Evolutionary conservation across 2,113 vertebrate species (phyloP).

Genomic region (Charina bottae): DNA sequence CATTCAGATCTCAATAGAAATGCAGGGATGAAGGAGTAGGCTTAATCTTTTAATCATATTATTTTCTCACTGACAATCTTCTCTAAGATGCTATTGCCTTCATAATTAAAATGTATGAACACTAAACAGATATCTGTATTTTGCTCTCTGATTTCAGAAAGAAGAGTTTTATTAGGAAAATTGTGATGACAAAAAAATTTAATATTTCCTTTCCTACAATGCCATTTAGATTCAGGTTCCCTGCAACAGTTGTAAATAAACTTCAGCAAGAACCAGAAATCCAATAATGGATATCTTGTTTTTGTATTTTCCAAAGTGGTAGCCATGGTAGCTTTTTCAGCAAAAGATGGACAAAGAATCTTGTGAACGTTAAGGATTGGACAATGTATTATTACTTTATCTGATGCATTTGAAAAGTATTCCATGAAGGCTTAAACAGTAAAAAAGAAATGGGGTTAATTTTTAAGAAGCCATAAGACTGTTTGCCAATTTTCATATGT

Average conservation of each 20-base stretch:
- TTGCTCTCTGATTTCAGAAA: background rate
- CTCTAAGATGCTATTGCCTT: background rate
- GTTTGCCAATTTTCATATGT: background rate
- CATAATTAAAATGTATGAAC: background rate
- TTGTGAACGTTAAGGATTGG: background rate
- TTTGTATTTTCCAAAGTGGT: background rate
- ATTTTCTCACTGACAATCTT: background rate
- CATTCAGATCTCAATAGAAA: background rate
- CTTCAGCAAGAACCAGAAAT: background rate
- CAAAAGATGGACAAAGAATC: background rate
- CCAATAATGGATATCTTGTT: background rate
- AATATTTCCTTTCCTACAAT: background rate
- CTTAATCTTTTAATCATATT: background rate
- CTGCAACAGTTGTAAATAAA: background rate
- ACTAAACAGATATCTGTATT: background rate
- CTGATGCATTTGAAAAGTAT: background rate
- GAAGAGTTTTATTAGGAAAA: background rate
- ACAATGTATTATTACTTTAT: background rate
- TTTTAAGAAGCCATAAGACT: background rate
- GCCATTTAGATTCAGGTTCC: background rate
- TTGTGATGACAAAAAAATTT: background rate
- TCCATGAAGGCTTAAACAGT: background rate
- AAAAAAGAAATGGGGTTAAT: background rate
- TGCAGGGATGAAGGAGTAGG: background rate
- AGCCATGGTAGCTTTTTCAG: background rate